A percentile compares a stretch with the other conserved stretches of the same genome.
Conservation (phyloP, 2,888 invertebrate genomes). For the Habroteleia sp. region DNA sequence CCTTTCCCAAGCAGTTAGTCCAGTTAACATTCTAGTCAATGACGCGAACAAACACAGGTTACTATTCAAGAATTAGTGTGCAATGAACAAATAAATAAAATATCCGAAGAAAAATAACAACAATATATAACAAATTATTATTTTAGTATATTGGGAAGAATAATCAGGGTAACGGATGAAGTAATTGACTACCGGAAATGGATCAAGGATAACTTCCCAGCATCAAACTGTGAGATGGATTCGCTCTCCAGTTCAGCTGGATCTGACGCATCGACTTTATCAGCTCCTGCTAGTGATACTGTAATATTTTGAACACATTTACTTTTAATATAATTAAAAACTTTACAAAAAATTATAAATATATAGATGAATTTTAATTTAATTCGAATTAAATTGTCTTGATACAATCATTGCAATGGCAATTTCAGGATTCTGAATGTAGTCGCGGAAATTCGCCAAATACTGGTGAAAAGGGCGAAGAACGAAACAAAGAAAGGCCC, state of each 20-base stretch:
- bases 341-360: conserved; percentile 9
- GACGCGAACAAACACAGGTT: conserved; percentile 82
- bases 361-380: background rate
- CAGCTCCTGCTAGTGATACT: conserved; percentile 80
- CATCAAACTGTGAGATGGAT: conserved; percentile 75
- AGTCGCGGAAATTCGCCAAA: conserved; percentile 80
- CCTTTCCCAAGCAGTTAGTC: conserved; percentile 88
- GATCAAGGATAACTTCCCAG: conserved; percentile 83
- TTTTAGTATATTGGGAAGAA: conserved; percentile 91
- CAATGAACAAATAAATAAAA: background rate
- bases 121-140: too few species aligned
- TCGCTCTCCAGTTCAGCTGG: conserved; percentile 79
- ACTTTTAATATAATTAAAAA: conserved; percentile 12
- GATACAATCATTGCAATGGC: background rate
- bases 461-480: conserved; percentile 76
- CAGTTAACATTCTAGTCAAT: conserved; percentile 81
- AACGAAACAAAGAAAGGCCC: conserved; percentile 75
- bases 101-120: background rate
- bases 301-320: conserved; percentile 67
- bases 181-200: conserved; percentile 88
- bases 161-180: conserved; percentile 96
- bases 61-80: too few species aligned
- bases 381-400: background rate
- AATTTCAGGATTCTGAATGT: conserved; percentile 78
- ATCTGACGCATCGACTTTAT: conserved; percentile 79